These are phyloP conservation scores for Cinclus mexicanus DNA, from an alignment of 2,113 vertebrate genomes.

Conservation along the genomic window DNA sequence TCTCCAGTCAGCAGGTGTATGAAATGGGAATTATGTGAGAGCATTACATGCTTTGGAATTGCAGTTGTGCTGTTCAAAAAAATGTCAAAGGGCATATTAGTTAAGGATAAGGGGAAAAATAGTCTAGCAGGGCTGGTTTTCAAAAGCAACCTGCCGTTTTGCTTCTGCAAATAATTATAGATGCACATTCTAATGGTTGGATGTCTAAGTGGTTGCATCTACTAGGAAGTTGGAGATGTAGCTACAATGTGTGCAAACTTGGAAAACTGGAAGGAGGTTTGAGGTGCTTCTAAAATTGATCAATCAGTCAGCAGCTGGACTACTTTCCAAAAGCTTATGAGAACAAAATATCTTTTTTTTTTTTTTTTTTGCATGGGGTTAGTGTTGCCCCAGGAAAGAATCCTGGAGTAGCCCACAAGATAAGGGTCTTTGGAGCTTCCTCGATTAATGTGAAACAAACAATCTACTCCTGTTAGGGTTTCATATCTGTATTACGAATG, in stretches of 20 bases:
- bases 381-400: background rate
- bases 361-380: background rate
- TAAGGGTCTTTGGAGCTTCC: background rate
- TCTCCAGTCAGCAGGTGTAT: background rate
- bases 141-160: background rate
- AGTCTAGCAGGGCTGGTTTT: background rate
- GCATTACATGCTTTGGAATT: background rate
- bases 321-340: background rate
- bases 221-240: background rate
- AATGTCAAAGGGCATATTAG: background rate
- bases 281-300: background rate
- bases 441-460: background rate
- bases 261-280: background rate
- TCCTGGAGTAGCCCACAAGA: background rate
- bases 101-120: background rate
- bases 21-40: conserved; percentile 8
- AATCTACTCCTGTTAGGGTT: background rate
- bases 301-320: background rate
- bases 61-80: background rate
- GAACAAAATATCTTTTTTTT: background rate
- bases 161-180: conserved; percentile 40
- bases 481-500: background rate
- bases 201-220: conserved; percentile 3
- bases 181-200: background rate
- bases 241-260: background rate